Evolutionary conservation across 1,140 invertebrate species (phyloP).

Genomic region (Bombus difficillimus): DNA sequence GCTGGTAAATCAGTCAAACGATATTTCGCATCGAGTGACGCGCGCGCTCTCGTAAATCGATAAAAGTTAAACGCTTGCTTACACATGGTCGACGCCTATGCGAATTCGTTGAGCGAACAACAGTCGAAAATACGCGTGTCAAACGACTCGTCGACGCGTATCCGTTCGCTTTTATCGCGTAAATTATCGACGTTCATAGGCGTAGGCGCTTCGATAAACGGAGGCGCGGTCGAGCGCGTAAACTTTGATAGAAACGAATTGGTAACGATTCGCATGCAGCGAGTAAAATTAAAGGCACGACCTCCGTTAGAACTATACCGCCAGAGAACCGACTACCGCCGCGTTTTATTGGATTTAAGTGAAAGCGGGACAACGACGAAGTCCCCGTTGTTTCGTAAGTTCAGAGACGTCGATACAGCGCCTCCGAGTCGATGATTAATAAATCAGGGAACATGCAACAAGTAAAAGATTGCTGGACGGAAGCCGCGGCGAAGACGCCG

Average conservation of each 20-base stretch:
- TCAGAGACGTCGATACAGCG: background rate
- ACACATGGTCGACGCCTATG: background rate
- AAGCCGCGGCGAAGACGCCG: background rate
- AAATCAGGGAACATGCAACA: background rate
- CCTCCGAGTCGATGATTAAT: background rate
- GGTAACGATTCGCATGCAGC: background rate
- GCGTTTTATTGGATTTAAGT: background rate
- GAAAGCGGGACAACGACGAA: background rate
- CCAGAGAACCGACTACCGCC: background rate
- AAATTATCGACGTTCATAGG: slow-evolving; percentile 29
- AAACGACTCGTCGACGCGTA: background rate
- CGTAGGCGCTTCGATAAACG: background rate
- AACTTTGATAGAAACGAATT: slow-evolving; percentile 4
- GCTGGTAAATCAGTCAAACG: slow-evolving; percentile 11
- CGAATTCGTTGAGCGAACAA: slow-evolving; percentile 3
- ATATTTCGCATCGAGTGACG: slow-evolving; percentile 20
- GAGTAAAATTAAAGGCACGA: background rate
- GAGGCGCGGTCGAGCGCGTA: slow-evolving; percentile 8
- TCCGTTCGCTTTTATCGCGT: slow-evolving; percentile 35
- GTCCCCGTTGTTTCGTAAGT: background rate
- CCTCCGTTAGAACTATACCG: background rate
- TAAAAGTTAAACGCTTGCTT: slow-evolving; percentile 1
- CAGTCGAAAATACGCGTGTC: slow-evolving; percentile 38
- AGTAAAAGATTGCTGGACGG: background rate
- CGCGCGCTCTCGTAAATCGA: slow-evolving; percentile 38